Base-by-base conservation (phyloP, 1,140 invertebrate species). In the Hetaerina americana region DNA sequence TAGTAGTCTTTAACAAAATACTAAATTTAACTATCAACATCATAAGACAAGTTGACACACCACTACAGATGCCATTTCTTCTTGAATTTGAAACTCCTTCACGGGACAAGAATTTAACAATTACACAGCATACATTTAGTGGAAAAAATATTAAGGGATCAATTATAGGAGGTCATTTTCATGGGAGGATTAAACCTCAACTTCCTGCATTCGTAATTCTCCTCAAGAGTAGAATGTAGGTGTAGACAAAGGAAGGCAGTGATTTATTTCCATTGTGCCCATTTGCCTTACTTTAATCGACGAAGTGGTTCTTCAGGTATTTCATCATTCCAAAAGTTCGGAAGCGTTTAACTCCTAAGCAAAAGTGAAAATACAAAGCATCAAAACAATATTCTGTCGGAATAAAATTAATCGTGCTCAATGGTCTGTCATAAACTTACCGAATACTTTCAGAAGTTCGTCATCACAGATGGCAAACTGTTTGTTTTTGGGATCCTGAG, bases 241-340 rank as follows among this genome's bases (percentile, higher is more conserved):
- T 57, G 40, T n/a, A 57, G 40, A 57, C 40, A 57, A 57, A 57
- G 40, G 40, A 57, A 57, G 40, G 40, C 40, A 57, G 40, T 57
- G 40, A 57, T 57, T 57, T n/a, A n/a, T 57, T 57, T 57, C 22
- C 40, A 57, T 57, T 57, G 40, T 57, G 40, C 40, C 40, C 40
- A 57, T 57, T 40, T 57, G 40, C 40, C 40, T 57, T n/a, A 57
- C 40, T 31, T 75, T 89, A 89, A 77, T 89, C 87, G 78, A 91
- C 82, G 83, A 97, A 95, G 82, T 97, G 94, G 74, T 90, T 88
- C 82, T 95, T 95, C 73, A 97, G 84, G 81, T 94, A 93, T 80
- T 96, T 96, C 90, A 97, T 94, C 94, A 96, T 96, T 75, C 92
- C 93, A 76, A 95, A 96, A 49, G 91, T 94, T 77, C 92, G 88